phyloP scores from a whole-genome alignment of 2,888 invertebrate genomes.

The Polydrusus pterygomalis region DNA sequence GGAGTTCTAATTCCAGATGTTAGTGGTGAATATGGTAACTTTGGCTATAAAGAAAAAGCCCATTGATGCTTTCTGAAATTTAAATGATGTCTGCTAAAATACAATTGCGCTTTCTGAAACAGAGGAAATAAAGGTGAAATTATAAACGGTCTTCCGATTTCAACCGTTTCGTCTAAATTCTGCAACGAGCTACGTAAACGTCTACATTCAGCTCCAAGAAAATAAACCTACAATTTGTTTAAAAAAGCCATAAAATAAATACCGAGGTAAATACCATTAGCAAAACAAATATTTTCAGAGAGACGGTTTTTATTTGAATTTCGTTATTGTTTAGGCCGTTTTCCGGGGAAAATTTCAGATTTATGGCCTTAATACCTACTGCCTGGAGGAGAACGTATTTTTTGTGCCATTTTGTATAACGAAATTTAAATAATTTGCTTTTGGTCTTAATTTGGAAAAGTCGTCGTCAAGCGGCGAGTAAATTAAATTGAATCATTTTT shows the following conservation, averaged over 20 bases:
- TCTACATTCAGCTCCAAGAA: not conserved
- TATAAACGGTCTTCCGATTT: no score
- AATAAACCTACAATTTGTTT: slow-evolving; percentile 13
- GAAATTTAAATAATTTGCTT: slow-evolving; percentile 18
- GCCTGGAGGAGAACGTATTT: slow-evolving; percentile 2
- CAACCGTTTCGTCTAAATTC: no score
- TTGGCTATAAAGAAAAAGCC: no score
- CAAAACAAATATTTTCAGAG: slow-evolving; percentile 20
- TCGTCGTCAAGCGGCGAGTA: not conserved
- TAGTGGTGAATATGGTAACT: no score
- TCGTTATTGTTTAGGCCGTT: slow-evolving; percentile 19
- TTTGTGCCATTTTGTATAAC: slow-evolving; percentile 19
- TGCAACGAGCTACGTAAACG: no score
- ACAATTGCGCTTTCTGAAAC: no score
- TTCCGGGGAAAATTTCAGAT: slow-evolving; percentile 16
- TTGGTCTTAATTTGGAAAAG: not conserved
- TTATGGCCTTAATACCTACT: not conserved
- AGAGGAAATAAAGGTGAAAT: no score
- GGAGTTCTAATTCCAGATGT: no score
- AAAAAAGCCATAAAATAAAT: slow-evolving; percentile 11
- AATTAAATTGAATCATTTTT: not conserved
- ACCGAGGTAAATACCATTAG: slow-evolving; percentile 21
- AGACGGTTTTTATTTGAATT: slow-evolving; percentile 18
- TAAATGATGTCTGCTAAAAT: no score
- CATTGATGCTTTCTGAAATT: no score